Evolutionary conservation across 2,113 vertebrate species (phyloP).

Genomic region (Herpetotheres cachinnans): DNA sequence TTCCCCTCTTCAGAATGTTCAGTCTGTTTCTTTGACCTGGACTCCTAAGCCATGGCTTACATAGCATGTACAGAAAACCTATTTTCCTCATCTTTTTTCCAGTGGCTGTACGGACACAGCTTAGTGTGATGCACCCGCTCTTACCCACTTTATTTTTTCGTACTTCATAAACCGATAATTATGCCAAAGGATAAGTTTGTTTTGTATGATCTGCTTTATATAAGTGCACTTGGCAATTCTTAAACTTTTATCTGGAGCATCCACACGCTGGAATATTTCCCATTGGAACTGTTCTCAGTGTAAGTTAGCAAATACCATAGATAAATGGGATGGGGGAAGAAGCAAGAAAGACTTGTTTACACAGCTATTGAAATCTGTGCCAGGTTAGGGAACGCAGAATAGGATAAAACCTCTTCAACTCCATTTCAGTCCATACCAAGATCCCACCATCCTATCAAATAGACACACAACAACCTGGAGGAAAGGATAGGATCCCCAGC

Average conservation of each 20-base stretch:
- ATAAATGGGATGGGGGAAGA: neutral
- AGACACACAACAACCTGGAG: neutral
- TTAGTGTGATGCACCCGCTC: neutral
- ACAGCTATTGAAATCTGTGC: neutral
- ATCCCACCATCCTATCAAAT: neutral
- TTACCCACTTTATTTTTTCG: neutral
- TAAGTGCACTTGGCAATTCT: conserved; percentile 20
- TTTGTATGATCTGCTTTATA: conserved; percentile 1
- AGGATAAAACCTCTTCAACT: neutral
- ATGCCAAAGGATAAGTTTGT: neutral
- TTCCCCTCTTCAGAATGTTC: neutral
- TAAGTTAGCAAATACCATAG: conserved; percentile 37
- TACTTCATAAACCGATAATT: neutral
- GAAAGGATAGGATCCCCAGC: neutral
- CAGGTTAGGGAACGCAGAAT: neutral
- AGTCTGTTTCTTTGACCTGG: neutral
- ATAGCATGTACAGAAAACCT: neutral
- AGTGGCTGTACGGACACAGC: neutral
- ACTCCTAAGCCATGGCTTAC: neutral
- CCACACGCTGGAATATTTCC: conserved; percentile 33
- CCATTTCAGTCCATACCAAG: neutral
- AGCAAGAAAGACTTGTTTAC: conserved; percentile 52
- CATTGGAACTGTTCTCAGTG: neutral
- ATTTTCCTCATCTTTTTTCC: neutral
- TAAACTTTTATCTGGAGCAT: conserved; percentile 46